Base-by-base conservation (phyloP, 30 jellyfish, hydroid and myxozoan species). In the Nemopilema nomurai region DNA sequence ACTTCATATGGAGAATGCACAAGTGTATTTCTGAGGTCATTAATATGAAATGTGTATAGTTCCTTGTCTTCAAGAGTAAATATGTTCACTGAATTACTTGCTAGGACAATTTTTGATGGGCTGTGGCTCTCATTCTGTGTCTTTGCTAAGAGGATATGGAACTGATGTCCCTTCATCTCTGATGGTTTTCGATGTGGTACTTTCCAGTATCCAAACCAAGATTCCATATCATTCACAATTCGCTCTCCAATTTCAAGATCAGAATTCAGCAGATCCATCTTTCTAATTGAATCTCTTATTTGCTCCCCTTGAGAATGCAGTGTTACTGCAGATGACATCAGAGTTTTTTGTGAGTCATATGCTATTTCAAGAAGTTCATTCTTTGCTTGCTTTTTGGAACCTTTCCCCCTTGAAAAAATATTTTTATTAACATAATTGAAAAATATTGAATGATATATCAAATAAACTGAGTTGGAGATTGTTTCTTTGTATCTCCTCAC, bases 191-290 rank as follows among this genome's bases (percentile, higher is more conserved):
- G 21, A 3, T 27, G 28, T 77, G 33, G 80, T 1, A 77, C 70
- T 28, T 89, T 76, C 97, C 97, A 92, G 19, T 71, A 76, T 8
- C 96, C 92, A 82, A 92, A 92, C 98, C 98, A 92, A n/a, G 98
- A 92, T 8, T 92, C 89, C 70, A 92, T 30, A 77, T 92, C 97
- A 67, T 68, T 82, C 28, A 88, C 82, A 16, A 92, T 74, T 19
- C 89, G 57, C 49, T 92, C 96, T 8, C 93, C 94, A 16, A 92
- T 87, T 21, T 82, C 76, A 0, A 92, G 69, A 78, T 92, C 98
- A 33, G 87, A 41, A 64, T 92, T 92, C 51, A 92, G 57, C 79
- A 71, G 31, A 41, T 87, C 90, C 83, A 92, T 66, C 41, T 71
- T 80, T 29, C 51, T 76, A n/a, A 77, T 69, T 23, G 95, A 83